A percentile compares a stretch with the other conserved stretches of the same genome.
These are phyloP conservation scores for Aurelia sp. DNA, from an alignment of 30 jellyfish, hydroid and myxozoan species.

Conservation along the genomic window DNA sequence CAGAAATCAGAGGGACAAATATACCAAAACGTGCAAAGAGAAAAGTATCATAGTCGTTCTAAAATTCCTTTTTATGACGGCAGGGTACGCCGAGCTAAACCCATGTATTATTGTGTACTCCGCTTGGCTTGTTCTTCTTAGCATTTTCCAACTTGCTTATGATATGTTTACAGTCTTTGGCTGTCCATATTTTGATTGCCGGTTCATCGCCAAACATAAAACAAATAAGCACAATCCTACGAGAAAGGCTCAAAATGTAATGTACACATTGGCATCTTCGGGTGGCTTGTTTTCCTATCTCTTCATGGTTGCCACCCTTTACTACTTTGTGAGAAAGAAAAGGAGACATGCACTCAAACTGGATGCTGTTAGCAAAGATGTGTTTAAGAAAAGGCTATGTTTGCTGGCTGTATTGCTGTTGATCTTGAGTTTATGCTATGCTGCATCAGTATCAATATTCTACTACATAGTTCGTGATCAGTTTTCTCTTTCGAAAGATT, in stretches of 20 bases:
- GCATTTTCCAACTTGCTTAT: conserved; percentile 13
- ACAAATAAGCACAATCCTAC: conserved; percentile 18
- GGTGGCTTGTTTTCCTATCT: conserved; percentile 46
- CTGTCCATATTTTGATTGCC: conserved; percentile 20
- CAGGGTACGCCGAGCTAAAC: too few relatives aligned
- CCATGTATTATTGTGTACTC: not conserved
- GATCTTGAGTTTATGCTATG: not conserved
- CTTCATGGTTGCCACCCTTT: conserved; percentile 33
- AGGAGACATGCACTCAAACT: conserved; percentile 19
- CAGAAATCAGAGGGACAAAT: too few relatives aligned
- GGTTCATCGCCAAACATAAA: not conserved
- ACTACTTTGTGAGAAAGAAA: conserved; percentile 8
- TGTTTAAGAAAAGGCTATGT: conserved; percentile 5
- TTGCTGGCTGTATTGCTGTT: not conserved
- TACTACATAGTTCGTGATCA: conserved; percentile 51
- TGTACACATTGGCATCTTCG: conserved; percentile 47
- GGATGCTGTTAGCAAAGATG: conserved; percentile 1
- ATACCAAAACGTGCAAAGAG: too few relatives aligned
- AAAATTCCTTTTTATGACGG: too few relatives aligned
- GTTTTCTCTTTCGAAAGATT: not conserved
- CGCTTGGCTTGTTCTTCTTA: not conserved
- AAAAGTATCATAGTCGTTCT: too few relatives aligned
- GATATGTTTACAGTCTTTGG: conserved; percentile 14
- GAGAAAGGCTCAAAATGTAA: conserved; percentile 33
- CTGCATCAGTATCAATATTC: conserved; percentile 31